Conservation (phyloP, 1,140 invertebrate genomes). For the Conus ventricosus region DNA sequence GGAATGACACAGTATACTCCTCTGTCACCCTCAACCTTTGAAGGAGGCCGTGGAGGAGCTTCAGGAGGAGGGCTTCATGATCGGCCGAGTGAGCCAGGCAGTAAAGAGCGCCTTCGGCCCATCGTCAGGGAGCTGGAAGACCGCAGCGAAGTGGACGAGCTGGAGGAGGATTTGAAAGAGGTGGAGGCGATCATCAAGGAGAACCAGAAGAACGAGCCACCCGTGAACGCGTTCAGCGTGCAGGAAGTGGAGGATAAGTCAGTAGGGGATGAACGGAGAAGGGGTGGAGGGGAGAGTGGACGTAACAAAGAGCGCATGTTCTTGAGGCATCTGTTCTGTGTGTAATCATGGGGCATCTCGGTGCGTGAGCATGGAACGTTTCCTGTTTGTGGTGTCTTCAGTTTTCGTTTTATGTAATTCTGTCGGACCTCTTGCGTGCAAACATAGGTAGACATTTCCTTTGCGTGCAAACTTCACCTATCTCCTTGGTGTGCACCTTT, state of each 20-base stretch:
- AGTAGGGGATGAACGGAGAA: not conserved
- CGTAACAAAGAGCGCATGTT: too few species aligned
- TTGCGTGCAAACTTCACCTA: too few species aligned
- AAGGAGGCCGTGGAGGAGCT: slow-evolving; percentile 7
- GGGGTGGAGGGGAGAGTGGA: not conserved
- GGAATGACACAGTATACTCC: too few species aligned
- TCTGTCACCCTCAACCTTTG: too few species aligned
- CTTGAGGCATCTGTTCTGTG: too few species aligned
- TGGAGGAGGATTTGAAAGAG: slow-evolving; percentile 41
- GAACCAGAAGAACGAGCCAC: not conserved
- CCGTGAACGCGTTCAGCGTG: slow-evolving; percentile 25
- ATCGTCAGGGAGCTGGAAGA: slow-evolving; percentile 38
- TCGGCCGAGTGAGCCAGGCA: not conserved
- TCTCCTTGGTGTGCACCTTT: too few species aligned
- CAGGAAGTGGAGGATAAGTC: slow-evolving; percentile 28
- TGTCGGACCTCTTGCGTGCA: too few species aligned
- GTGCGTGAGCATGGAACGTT: too few species aligned
- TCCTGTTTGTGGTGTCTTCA: too few species aligned
- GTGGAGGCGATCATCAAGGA: slow-evolving; percentile 33
- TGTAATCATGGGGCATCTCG: too few species aligned
- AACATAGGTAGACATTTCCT: too few species aligned
- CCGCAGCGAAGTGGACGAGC: slow-evolving; percentile 33
- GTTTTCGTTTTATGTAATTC: too few species aligned
- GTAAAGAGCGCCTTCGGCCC: slow-evolving; percentile 45
- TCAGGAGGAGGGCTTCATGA: slow-evolving; percentile 33